These are phyloP conservation scores for Tyria jacobaeae DNA, from an alignment of 2,888 invertebrate genomes.

Conservation along the genomic window DNA sequence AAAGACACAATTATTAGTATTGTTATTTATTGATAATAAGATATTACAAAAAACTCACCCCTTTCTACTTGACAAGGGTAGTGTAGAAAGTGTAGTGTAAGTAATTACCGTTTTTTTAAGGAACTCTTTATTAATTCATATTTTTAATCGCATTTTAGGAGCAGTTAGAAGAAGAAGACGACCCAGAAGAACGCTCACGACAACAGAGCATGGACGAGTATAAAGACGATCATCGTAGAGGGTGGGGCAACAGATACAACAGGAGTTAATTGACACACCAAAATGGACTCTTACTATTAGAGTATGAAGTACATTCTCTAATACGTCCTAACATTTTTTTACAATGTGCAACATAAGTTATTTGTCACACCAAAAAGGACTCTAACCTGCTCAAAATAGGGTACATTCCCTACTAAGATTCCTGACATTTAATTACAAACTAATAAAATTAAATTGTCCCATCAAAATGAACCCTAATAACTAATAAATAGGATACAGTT, in stretches of 20 bases:
- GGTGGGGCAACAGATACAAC: slow-evolving; percentile 95
- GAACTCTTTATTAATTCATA: too few relatives aligned
- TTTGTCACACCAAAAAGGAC: neutral
- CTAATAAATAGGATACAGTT: neutral
- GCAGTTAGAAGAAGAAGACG: slow-evolving; percentile 89
- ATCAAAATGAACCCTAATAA: neutral
- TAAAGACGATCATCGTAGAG: slow-evolving; percentile 94
- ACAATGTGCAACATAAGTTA: slow-evolving; percentile 88
- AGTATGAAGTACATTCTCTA: neutral
- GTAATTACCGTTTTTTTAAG: too few relatives aligned
- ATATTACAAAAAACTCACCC: neutral
- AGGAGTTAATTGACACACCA: slow-evolving; percentile 85
- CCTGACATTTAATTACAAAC: neutral
- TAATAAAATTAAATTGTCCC: slow-evolving; percentile 88
- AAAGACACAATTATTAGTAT: too few relatives aligned
- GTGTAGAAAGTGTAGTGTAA: too few relatives aligned
- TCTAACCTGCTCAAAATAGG: neutral
- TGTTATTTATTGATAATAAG: too few relatives aligned
- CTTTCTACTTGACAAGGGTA: too few relatives aligned
- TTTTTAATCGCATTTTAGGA: slow-evolving; percentile 74
- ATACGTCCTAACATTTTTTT: neutral
- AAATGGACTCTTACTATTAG: neutral
- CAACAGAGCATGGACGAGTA: slow-evolving; percentile 93
- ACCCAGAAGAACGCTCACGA: slow-evolving; percentile 89
- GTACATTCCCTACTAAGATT: neutral